Base-by-base conservation (phyloP, 2,113 vertebrate genomes). In the Callithrix jacchus region DNA sequence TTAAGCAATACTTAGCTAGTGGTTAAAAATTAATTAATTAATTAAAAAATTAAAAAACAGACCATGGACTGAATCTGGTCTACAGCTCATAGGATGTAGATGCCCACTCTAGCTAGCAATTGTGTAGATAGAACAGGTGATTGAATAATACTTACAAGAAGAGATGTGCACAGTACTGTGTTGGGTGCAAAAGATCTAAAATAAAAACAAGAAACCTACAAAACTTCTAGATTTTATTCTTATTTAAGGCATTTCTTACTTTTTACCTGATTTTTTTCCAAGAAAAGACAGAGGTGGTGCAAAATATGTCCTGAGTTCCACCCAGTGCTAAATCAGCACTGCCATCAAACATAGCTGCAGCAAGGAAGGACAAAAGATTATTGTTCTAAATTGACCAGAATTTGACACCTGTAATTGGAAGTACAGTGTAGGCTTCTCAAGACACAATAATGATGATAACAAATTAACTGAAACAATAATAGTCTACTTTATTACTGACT, bases 401-500 rank as follows among this genome's bases (percentile, higher is more conserved):
- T 8, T 37, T n/a, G 37, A 52, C 23, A 70, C 6, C 2, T 35
- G 4, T 12, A 42, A 27, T 8, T 35, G 2, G 32, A 74, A 16
- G 16, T 2, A 76, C 13, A 56, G 6, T 32, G 10, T 3, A 74
- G 58, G 12, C 82, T n/a, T 61, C 40, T 0, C 8, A 27, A 20
- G 42, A 35, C 6, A 66, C 4, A 58, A 32, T 54, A 49, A 47
- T 20, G 16, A 32, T 6, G 5, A 30, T 1, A 35, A 71, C 40
- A 71, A 42, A 47, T 35, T 71, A 82, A 9, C 7, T 10, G 8
- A 66, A 87, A 23, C 3, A 37, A 23, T 12, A 74, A 17, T 7
- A 25, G 4, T 54, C 6, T 6, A 6, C 10, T 56, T 32, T 18
- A 52, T 37, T 83, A 5, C 2, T 54, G 20, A 2, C 0, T 17